These are phyloP conservation scores for Brachypodius melanocephalos DNA, from an alignment of 2,113 vertebrate species.

Conservation along the genomic window DNA sequence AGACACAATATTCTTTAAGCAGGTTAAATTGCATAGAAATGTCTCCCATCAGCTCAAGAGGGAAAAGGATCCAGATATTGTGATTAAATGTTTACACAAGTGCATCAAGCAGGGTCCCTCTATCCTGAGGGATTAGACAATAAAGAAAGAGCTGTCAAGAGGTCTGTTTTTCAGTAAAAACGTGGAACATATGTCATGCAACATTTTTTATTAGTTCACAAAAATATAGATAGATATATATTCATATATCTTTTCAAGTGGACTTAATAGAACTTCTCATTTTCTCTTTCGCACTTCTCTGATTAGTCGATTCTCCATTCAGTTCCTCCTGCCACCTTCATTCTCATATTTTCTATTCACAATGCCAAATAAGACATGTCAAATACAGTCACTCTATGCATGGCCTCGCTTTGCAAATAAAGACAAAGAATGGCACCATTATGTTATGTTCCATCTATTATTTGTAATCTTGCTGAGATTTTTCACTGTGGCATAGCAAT, in stretches of 20 bases:
- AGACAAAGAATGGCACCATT: not conserved
- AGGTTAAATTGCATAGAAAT: not conserved
- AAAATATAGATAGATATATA: not conserved
- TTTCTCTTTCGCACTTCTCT: not conserved
- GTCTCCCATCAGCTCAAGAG: not conserved
- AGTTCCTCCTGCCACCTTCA: not conserved
- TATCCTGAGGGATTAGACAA: not conserved
- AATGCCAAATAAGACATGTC: not conserved
- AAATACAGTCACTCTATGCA: not conserved
- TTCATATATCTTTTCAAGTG: not conserved
- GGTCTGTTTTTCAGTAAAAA: not conserved
- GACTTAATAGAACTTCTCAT: not conserved
- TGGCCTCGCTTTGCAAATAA: not conserved
- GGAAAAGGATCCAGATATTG: not conserved
- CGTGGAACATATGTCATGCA: rapidly evolving
- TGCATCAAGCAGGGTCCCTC: not conserved
- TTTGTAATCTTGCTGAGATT: not conserved
- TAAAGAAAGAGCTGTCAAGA: not conserved
- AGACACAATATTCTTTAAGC: not conserved
- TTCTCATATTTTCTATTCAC: not conserved
- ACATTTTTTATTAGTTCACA: not conserved
- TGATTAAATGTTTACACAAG: not conserved
- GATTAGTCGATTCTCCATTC: not conserved
- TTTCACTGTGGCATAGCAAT: not conserved
- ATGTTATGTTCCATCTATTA: not conserved